These are phyloP conservation scores for Leptoteleia sp. DNA, from an alignment of 1,140 invertebrate genomes.

Conservation along the genomic window DNA sequence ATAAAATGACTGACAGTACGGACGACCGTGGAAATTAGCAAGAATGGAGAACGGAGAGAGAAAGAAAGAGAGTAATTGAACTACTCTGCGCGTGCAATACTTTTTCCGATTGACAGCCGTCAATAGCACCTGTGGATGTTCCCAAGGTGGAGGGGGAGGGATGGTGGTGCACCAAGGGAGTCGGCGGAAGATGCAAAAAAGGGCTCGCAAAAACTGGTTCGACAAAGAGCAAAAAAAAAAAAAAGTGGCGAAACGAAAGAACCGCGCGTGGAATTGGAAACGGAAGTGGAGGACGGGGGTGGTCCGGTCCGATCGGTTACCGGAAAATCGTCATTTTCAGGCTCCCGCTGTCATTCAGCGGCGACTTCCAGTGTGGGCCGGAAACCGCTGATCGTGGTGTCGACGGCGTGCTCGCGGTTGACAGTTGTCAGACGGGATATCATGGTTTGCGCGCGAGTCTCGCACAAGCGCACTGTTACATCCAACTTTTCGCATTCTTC, in stretches of 20 bases:
- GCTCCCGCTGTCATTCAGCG: no score
- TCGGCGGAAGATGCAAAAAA: conserved; percentile 17
- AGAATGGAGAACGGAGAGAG: no score
- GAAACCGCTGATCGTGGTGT: background rate
- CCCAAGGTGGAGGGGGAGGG: conserved; percentile 3
- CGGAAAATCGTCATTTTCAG: conserved; percentile 6
- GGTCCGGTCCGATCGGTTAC: background rate
- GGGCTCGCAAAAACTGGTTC: background rate
- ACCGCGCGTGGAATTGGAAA: no score
- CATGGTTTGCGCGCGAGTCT: conserved; percentile 34
- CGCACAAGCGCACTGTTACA: conserved; percentile 43
- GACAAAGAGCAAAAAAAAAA: background rate
- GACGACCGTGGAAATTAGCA: no score
- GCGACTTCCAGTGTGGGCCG: conserved; percentile 8
- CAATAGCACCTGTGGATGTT: conserved; percentile 42
- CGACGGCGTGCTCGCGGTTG: conserved; percentile 4
- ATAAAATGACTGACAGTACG: no score
- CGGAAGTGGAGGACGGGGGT: background rate
- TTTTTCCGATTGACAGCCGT: conserved; percentile 57
- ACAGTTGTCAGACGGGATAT: conserved; percentile 46
- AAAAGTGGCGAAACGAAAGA: no score
- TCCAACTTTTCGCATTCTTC: conserved; percentile 17
- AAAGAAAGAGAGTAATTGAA: conserved; percentile 52
- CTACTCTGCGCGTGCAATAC: conserved; percentile 52
- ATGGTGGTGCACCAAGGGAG: no score